Conservation (phyloP, 2,888 invertebrate species). For the Pedicia rivosa region DNA sequence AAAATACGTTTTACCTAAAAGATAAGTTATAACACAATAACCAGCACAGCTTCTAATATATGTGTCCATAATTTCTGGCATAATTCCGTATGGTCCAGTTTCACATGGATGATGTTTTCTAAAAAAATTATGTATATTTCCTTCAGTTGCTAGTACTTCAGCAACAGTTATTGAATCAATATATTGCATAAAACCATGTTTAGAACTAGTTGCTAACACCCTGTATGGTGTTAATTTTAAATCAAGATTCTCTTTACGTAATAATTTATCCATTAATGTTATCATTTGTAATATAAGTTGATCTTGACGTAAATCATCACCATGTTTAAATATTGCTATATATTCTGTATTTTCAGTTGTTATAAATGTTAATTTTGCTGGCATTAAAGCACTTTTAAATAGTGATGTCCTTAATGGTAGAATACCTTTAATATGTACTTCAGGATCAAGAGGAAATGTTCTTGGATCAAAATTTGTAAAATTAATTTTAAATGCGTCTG, state of each 20-base stretch:
- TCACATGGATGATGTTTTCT: slow-evolving; percentile 79
- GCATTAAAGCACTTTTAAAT: slow-evolving; percentile 95
- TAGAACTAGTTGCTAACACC: slow-evolving; percentile 88
- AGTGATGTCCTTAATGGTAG: slow-evolving; percentile 77
- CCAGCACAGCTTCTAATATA: slow-evolving; percentile 94
- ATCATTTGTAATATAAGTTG: slow-evolving; percentile 97
- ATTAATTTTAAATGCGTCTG: slow-evolving; percentile 67
- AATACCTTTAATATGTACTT: slow-evolving; percentile 73
- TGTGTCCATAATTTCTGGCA: slow-evolving; percentile 91
- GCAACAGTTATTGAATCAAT: slow-evolving; percentile 87
- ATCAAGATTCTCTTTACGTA: slow-evolving; percentile 89
- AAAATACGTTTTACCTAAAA: slow-evolving; percentile 42
- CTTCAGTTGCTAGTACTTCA: slow-evolving; percentile 74
- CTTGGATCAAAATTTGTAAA: slow-evolving; percentile 83
- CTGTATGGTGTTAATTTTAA: slow-evolving; percentile 90
- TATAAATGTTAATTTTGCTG: slow-evolving; percentile 74
- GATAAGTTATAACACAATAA: slow-evolving; percentile 95
- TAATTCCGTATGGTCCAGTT: slow-evolving; percentile 75
- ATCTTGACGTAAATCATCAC: slow-evolving; percentile 94
- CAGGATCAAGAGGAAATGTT: slow-evolving; percentile 90
- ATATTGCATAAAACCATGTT: slow-evolving; percentile 93
- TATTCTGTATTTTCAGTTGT: slow-evolving; percentile 72
- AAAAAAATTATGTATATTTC: slow-evolving; percentile 86
- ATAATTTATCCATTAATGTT: slow-evolving; percentile 90
- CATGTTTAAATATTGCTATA: slow-evolving; percentile 93